phyloP scores from a whole-genome alignment of 1,140 invertebrate genomes.

The Schlechtendalia chinensis region DNA sequence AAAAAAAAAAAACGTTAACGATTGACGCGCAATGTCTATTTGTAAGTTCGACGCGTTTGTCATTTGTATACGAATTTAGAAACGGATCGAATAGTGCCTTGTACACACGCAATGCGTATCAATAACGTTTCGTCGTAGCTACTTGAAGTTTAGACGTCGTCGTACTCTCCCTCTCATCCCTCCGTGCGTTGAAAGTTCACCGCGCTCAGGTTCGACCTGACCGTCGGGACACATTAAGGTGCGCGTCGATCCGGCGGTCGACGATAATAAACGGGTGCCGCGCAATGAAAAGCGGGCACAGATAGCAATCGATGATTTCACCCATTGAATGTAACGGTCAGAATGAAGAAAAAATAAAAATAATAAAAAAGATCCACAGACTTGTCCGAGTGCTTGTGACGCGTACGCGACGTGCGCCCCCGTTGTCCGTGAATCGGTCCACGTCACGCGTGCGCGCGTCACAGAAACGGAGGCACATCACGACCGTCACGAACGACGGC shows the following conservation, averaged over 20 bases:
- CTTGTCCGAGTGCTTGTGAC: slow-evolving; percentile 19
- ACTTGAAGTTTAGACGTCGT: slow-evolving; percentile 5
- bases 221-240: no score
- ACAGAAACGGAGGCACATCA: slow-evolving; percentile 32
- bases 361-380: neutral
- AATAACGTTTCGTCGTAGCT: no score
- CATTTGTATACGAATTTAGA: no score
- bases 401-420: slow-evolving; percentile 13
- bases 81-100: no score
- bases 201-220: neutral
- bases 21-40: no score
- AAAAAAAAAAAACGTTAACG: no score
- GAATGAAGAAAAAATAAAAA: no score
- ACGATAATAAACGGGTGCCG: slow-evolving; percentile 1
- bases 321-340: slow-evolving; percentile 7
- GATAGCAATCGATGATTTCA: slow-evolving; percentile 35
- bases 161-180: no score
- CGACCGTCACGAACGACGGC: slow-evolving; percentile 24
- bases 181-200: no score
- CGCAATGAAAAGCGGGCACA: neutral
- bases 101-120: no score
- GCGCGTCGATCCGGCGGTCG: neutral
- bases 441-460: slow-evolving; percentile 4
- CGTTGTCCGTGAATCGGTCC: slow-evolving; percentile 18
- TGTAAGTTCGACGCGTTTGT: no score